Conservation (phyloP, 2,113 vertebrate genomes). For the Toxostoma redivivum region DNA sequence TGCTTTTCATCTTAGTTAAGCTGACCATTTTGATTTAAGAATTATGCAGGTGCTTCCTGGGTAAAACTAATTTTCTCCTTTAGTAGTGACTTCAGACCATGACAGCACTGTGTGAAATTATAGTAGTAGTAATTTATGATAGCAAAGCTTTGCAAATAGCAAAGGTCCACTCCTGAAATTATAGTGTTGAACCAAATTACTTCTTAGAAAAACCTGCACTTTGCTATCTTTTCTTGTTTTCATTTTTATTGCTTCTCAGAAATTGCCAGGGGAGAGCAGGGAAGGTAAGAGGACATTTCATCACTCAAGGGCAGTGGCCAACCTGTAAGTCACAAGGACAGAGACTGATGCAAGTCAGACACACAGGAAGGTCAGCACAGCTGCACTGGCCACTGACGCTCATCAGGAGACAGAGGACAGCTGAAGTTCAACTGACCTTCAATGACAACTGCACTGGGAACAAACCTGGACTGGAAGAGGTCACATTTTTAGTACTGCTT, state of each 20-base stretch:
- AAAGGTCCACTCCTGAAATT: not conserved
- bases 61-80: not conserved
- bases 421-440: not conserved
- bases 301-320: not conserved
- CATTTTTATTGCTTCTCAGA: not conserved
- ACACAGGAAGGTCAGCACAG: not conserved
- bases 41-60: not conserved
- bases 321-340: not conserved
- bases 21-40: not conserved
- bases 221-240: not conserved
- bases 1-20: not conserved
- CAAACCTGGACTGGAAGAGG: not conserved
- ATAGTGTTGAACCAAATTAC: not conserved
- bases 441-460: not conserved
- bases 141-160: not conserved
- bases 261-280: not conserved
- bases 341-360: not conserved
- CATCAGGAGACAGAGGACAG: not conserved
- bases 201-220: not conserved
- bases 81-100: not conserved
- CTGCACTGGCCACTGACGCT: not conserved
- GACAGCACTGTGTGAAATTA: not conserved
- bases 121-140: not conserved
- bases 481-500: not conserved
- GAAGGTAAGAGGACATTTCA: not conserved